Evolutionary conservation across 2,797 vertebrate genomes (phyloP).

Genomic region (Peromyscus melanophrys): DNA sequence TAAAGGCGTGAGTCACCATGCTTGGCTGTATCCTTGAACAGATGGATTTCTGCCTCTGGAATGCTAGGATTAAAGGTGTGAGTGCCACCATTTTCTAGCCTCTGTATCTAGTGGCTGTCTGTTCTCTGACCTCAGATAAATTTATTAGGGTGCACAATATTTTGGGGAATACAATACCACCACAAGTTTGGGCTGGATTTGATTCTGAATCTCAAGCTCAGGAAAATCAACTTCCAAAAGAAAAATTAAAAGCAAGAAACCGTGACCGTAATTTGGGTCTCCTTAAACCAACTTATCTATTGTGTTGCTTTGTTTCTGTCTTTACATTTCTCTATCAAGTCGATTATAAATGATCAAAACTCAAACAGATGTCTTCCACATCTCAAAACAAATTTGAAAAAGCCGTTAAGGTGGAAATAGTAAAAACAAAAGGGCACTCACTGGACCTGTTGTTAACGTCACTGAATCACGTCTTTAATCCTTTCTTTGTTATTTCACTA

Average conservation of each 20-base stretch:
- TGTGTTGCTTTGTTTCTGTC: background rate
- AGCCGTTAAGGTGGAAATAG: background rate
- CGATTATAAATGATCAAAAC: background rate
- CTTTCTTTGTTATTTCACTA: background rate
- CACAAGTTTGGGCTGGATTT: background rate
- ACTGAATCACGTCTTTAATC: background rate
- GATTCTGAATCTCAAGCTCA: background rate
- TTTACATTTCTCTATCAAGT: background rate
- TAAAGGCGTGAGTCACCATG: no score
- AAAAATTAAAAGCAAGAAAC: constrained; percentile 19
- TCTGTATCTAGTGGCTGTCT: no score
- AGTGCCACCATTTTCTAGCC: no score
- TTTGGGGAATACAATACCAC: no score
- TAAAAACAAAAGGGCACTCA: background rate
- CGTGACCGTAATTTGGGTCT: background rate
- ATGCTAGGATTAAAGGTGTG: no score
- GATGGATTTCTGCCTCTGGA: no score
- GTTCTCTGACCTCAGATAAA: no score
- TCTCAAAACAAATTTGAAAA: background rate
- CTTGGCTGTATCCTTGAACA: no score
- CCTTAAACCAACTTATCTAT: background rate
- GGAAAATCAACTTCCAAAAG: constrained; percentile 44
- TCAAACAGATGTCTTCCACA: background rate
- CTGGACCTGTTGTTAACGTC: background rate
- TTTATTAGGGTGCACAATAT: no score